Percentiles rank a stretch among this genome's conserved stretches.
Conservation (phyloP, 2,888 invertebrate species). For the Rotaria sp. region DNA sequence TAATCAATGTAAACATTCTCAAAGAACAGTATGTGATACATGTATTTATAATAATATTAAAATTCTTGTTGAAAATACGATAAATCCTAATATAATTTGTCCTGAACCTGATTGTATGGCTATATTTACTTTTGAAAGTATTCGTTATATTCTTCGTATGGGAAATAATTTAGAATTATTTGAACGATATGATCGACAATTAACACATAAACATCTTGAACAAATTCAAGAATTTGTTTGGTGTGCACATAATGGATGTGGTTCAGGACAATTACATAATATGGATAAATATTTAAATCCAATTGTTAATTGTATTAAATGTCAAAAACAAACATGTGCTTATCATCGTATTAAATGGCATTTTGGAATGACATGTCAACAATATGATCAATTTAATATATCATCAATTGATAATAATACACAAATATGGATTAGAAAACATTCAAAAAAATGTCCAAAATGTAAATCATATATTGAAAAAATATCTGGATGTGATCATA, state of each 20-base stretch:
- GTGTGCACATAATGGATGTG: background rate
- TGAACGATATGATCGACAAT: background rate
- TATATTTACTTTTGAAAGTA: background rate
- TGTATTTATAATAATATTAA: background rate
- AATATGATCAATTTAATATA: background rate
- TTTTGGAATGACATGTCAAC: background rate
- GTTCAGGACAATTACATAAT: background rate
- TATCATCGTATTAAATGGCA: background rate
- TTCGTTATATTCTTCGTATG: background rate
- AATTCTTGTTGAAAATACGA: background rate
- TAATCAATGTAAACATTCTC: background rate
- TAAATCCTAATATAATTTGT: background rate
- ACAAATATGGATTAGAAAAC: background rate
- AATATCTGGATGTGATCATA: constrained; percentile 6
- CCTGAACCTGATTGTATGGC: background rate
- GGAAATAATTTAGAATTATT: background rate
- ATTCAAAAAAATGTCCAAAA: background rate
- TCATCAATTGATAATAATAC: background rate
- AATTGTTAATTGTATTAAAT: background rate
- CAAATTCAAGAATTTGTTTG: background rate
- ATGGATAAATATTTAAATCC: background rate
- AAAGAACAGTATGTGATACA: background rate
- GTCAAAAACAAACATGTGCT: background rate
- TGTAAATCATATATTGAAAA: background rate
- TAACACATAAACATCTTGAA: background rate